Conservation (phyloP, 2,797 vertebrate genomes). For the Falco naumanni region DNA sequence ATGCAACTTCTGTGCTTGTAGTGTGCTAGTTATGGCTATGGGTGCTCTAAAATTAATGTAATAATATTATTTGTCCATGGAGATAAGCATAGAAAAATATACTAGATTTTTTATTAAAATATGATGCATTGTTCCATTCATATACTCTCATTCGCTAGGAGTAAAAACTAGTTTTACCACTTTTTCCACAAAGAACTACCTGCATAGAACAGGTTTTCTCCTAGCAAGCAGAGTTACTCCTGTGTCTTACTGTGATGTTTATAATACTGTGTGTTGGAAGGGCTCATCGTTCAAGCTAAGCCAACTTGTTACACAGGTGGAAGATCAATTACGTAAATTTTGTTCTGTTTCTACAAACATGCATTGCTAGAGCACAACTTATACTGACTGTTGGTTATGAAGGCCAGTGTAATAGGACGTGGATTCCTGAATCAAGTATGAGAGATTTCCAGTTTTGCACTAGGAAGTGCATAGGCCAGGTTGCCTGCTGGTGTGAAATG, state of each 20-base stretch:
- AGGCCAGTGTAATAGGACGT: not conserved
- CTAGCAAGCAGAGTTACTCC: not conserved
- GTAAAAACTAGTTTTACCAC: not conserved
- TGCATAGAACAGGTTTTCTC: not conserved
- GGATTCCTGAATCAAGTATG: not conserved
- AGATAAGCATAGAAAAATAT: not conserved
- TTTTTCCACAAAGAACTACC: not conserved
- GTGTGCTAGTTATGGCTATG: not conserved
- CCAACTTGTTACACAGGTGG: not conserved
- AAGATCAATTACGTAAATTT: not conserved
- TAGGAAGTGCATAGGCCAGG: not conserved
- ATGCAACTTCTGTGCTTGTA: not conserved
- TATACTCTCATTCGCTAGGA: not conserved
- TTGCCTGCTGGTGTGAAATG: not conserved
- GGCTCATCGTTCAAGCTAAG: not conserved
- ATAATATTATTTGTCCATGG: not conserved
- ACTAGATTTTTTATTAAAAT: not conserved
- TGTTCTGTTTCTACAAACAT: not conserved
- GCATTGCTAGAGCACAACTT: not conserved
- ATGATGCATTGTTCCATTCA: accelerated
- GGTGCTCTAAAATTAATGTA: not conserved
- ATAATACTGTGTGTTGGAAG: not conserved
- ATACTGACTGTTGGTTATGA: not conserved
- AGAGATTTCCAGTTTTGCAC: not conserved
- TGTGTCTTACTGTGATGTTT: not conserved